Evolutionary conservation across 64 coral and sea anemone genomes (phyloP).

Genomic region (Montipora capricornis): DNA sequence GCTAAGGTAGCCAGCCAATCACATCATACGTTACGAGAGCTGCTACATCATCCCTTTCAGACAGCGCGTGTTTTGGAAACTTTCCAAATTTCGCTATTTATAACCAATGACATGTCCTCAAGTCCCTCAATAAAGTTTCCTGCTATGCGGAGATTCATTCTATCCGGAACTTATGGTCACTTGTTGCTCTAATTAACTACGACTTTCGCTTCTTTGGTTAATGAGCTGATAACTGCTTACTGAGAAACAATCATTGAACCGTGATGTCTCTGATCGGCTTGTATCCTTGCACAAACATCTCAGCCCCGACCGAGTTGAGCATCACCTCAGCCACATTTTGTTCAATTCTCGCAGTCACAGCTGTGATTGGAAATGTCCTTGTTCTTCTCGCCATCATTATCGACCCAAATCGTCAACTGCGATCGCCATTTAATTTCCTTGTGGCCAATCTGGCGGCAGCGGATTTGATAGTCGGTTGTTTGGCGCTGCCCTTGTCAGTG

Average conservation of each 20-base stretch:
- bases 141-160: too few species aligned
- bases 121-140: too few species aligned
- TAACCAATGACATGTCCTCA: too few species aligned
- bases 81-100: too few species aligned
- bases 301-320: slow-evolving; percentile 16
- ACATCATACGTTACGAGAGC: too few species aligned
- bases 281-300: slow-evolving; percentile 12
- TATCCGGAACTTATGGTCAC: too few species aligned
- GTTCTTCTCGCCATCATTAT: slow-evolving; percentile 79
- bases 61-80: too few species aligned
- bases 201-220: too few species aligned
- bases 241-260: background rate
- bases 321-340: slow-evolving; percentile 36
- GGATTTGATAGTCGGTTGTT: slow-evolving; percentile 81
- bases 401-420: slow-evolving; percentile 77
- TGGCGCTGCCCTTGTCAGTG: slow-evolving; percentile 70
- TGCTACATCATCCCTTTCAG: too few species aligned
- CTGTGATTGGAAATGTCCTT: slow-evolving; percentile 70
- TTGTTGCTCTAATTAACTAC: too few species aligned
- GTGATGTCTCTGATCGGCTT: slow-evolving; percentile 31
- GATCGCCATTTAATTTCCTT: slow-evolving; percentile 78
- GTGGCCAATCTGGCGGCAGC: slow-evolving; percentile 85
- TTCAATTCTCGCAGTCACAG: slow-evolving; percentile 13
- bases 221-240: too few species aligned
- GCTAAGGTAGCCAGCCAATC: too few species aligned